Evolutionary conservation across 2,113 vertebrate genomes (phyloP).

Genomic region (Amphiprion percula): DNA sequence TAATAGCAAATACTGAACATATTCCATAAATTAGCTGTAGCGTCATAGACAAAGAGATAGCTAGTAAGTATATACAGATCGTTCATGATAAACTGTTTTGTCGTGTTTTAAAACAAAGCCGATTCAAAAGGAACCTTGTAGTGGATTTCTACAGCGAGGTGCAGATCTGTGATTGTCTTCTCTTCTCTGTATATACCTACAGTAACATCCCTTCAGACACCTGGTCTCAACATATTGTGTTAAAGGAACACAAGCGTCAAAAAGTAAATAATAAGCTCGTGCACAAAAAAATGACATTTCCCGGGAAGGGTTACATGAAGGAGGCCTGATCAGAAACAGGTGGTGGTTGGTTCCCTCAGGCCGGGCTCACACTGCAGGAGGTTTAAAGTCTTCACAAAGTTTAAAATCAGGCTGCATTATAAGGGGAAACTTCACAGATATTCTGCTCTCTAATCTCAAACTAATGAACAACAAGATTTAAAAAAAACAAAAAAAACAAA

Average conservation of each 20-base stretch:
- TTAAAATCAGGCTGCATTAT: no score
- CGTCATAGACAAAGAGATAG: conserved; percentile 75
- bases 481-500: no score
- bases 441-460: no score
- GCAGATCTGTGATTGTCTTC: conserved; percentile 40
- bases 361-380: no score
- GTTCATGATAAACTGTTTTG: conserved; percentile 54
- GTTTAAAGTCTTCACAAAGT: no score
- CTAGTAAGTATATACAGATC: conserved; percentile 68
- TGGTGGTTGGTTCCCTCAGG: background rate
- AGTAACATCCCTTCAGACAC: conserved; percentile 73
- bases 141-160: conserved; percentile 34
- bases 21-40: conserved; percentile 82
- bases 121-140: conserved; percentile 58
- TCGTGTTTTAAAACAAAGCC: conserved; percentile 67
- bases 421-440: no score
- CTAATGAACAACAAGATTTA: no score
- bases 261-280: conserved; percentile 48
- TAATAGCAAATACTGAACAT: conserved; percentile 77
- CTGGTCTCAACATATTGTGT: conserved; percentile 43
- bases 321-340: conserved; percentile 5
- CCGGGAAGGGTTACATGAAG: conserved; percentile 25
- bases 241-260: conserved; percentile 39
- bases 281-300: conserved; percentile 25
- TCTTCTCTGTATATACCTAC: conserved; percentile 65